Percentiles rank a stretch among this genome's conserved stretches.
Evolutionary conservation across 1,140 invertebrate species (phyloP).

Genomic region (Drosophila teissieri): DNA sequence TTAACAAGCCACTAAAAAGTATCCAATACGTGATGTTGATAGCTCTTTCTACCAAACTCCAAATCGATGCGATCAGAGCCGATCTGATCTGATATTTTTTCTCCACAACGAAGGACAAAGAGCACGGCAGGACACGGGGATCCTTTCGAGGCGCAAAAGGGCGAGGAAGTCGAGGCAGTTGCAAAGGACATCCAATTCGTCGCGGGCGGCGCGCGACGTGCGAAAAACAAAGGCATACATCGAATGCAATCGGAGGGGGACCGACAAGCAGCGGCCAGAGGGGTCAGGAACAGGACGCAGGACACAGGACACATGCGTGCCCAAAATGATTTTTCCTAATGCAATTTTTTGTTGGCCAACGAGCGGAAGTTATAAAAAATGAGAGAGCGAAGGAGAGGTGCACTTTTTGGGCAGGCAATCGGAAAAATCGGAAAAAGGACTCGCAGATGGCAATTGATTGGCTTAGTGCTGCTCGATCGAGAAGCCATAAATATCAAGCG

Average conservation of each 20-base stretch:
- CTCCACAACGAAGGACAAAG: neutral
- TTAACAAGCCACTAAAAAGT: too few species aligned
- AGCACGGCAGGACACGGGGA: neutral
- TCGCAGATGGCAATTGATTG: constrained; percentile 39
- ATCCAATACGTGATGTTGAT: too few species aligned
- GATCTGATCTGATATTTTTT: neutral
- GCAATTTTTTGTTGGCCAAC: constrained; percentile 43
- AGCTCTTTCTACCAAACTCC: neutral
- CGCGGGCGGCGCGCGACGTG: constrained; percentile 67
- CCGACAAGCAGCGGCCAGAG: constrained; percentile 1
- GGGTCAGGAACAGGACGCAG: constrained; percentile 18
- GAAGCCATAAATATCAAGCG: constrained; percentile 23
- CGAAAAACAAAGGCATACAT: constrained; percentile 65
- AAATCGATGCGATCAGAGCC: too few species aligned
- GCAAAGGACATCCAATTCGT: constrained; percentile 41
- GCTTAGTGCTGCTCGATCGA: constrained; percentile 34
- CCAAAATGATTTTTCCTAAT: constrained; percentile 56
- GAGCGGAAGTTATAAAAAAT: constrained; percentile 51
- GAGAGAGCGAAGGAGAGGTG: constrained; percentile 3
- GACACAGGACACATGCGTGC: constrained; percentile 52
- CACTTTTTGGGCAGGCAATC: neutral
- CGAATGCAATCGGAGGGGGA: constrained; percentile 16
- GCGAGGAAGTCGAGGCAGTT: constrained; percentile 17
- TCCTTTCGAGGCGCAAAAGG: neutral
- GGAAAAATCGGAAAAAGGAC: constrained; percentile 9